Conservation (phyloP, 2,113 vertebrate species). For the Phasianus colchicus region DNA sequence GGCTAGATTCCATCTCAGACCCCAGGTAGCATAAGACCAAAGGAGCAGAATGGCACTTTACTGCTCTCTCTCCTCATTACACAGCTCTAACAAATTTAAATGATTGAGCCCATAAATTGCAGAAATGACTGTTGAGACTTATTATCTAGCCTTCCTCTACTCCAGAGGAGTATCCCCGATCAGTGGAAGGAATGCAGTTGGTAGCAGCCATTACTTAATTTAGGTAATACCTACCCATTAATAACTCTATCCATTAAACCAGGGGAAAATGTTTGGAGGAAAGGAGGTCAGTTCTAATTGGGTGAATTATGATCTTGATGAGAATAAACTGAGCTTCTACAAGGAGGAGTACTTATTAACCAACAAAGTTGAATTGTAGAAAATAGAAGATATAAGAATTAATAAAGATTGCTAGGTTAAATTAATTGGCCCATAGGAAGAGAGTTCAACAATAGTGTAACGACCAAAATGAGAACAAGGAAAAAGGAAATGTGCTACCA, state of each 20-base stretch:
- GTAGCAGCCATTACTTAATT: background rate
- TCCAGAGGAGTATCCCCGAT: background rate
- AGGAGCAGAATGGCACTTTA: background rate
- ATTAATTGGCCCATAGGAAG: background rate
- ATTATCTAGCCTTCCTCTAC: background rate
- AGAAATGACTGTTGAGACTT: background rate
- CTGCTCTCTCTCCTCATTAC: background rate
- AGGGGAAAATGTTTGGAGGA: background rate
- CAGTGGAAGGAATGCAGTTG: background rate
- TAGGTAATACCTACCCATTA: background rate
- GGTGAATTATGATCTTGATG: background rate
- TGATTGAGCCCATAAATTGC: background rate
- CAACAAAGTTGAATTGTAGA: background rate
- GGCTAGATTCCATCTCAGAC: background rate
- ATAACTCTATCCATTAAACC: background rate
- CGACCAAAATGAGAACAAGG: slow-evolving; percentile 6
- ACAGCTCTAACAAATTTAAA: background rate
- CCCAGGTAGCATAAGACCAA: background rate
- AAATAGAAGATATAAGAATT: background rate
- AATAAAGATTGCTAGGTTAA: background rate
- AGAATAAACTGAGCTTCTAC: background rate
- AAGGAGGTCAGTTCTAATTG: background rate
- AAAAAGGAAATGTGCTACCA: background rate
- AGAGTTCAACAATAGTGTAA: slow-evolving; percentile 1
- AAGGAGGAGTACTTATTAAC: background rate